Base-by-base conservation (phyloP, 2,888 invertebrate genomes). In the Drosophila yooni region DNA sequence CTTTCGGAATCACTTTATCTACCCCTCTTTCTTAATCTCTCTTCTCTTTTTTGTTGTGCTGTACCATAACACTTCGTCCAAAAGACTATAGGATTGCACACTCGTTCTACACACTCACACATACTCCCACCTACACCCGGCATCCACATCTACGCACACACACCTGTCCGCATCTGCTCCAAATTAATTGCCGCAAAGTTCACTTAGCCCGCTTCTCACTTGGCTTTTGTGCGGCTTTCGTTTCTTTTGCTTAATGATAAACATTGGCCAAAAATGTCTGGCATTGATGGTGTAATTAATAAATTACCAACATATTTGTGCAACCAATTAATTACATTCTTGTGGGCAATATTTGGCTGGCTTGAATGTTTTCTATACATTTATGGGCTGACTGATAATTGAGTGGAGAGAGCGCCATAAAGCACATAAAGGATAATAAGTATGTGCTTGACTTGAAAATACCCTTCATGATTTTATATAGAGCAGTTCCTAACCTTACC, bases 241-340 rank as follows among this genome's bases (percentile, higher is more conserved):
- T 38, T 53, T 51, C 25, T 57, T 53, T 73, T 70, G 76, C 74
- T 69, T 70, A 75, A 70, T 70, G 71, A 59, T 72, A 67, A 66
- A 50, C 74, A 83, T 51, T 69, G 68, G 48, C 60, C 68, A 56
- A 67, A 73, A 74, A 71, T 77, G 66, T 73, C 73, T 77, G 87
- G 66, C 77, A 82, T 73, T 87, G 85, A 82, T 70, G 73, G 72
- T 72, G 73, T 80, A 88, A 89, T 89, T 89, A 89, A 85, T 85
- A 82, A 84, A 85, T 89, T 88, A 79, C 59, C 62, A 75, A 51
- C 75, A 77, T 70, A 51, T 79, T 83, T 75, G 78, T 65, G 85
- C 80, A 77, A 70, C 90, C 82, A 76, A 88, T 89, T 89, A 91
- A 91, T 91, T 79, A 89, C 50, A 63, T 81, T 74, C 68, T 40